These are phyloP conservation scores for Eumeta japonica DNA, from an alignment of 1,140 invertebrate genomes.

Conservation along the genomic window DNA sequence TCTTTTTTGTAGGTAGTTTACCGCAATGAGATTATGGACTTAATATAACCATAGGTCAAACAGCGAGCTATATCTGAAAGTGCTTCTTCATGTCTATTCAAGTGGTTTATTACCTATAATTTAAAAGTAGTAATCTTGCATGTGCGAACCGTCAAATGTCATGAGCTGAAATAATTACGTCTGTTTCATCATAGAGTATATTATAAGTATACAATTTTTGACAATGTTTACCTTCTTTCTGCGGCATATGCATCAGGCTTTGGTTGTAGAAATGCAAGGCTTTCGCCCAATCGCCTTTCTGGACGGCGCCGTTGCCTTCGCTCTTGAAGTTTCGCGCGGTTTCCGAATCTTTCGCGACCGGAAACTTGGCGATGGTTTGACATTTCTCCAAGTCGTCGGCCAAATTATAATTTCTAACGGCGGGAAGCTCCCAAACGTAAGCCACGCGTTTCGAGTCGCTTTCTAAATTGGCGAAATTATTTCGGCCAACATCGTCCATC, in stretches of 20 bases:
- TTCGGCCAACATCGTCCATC: constrained; percentile 40
- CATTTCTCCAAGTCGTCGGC: constrained; percentile 28
- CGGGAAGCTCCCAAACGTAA: constrained; percentile 35
- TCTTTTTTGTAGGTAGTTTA: no score
- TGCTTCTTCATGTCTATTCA: no score
- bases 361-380: constrained; percentile 27
- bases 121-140: no score
- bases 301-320: constrained; percentile 76
- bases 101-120: no score
- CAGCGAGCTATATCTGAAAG: no score
- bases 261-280: constrained; percentile 75
- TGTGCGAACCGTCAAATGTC: no score
- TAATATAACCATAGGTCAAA: no score
- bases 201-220: background rate
- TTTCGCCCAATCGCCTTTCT: constrained; percentile 70
- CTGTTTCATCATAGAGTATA: background rate
- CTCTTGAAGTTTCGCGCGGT: constrained; percentile 68
- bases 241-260: constrained; percentile 65
- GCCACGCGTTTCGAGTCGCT: constrained; percentile 35
- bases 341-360: constrained; percentile 62
- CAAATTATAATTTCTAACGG: constrained; percentile 36
- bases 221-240: constrained; percentile 59
- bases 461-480: constrained; percentile 52
- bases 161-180: no score
- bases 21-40: no score